These are phyloP conservation scores for Phenganax marumi DNA, from an alignment of 92 coral and sea anemone genomes.

Conservation along the genomic window DNA sequence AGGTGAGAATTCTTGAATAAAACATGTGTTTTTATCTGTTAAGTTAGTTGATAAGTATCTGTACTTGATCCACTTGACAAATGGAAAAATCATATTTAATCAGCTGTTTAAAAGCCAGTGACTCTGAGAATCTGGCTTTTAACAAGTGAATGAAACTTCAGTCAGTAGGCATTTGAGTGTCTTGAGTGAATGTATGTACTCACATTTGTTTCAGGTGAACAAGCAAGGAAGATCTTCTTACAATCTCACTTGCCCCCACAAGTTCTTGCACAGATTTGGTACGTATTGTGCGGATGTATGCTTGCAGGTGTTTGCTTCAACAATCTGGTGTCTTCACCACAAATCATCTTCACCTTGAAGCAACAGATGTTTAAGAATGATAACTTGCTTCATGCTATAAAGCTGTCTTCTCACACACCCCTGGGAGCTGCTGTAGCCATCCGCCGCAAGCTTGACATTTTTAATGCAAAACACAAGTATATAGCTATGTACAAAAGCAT, in stretches of 20 bases:
- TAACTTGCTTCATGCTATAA: too few relatives aligned
- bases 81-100: background rate
- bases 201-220: constrained; percentile 68
- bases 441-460: too few relatives aligned
- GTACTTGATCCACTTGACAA: background rate
- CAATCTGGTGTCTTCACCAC: background rate
- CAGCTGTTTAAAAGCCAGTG: too few relatives aligned
- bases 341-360: too few relatives aligned
- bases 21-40: background rate
- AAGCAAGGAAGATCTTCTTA: constrained; percentile 83
- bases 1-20: constrained; percentile 51
- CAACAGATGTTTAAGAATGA: too few relatives aligned
- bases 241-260: constrained; percentile 88
- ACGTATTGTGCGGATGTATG: constrained; percentile 22
- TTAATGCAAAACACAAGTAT: too few relatives aligned
- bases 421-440: too few relatives aligned
- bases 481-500: too few relatives aligned
- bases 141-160: background rate
- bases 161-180: too few relatives aligned
- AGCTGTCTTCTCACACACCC: too few relatives aligned
- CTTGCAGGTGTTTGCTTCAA: background rate
- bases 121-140: background rate
- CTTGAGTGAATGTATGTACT: too few relatives aligned
- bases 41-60: background rate
- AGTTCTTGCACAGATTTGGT: constrained; percentile 91